phyloP scores from a whole-genome alignment of 64 coral and sea anemone genomes.

The Montipora efflorescens region DNA sequence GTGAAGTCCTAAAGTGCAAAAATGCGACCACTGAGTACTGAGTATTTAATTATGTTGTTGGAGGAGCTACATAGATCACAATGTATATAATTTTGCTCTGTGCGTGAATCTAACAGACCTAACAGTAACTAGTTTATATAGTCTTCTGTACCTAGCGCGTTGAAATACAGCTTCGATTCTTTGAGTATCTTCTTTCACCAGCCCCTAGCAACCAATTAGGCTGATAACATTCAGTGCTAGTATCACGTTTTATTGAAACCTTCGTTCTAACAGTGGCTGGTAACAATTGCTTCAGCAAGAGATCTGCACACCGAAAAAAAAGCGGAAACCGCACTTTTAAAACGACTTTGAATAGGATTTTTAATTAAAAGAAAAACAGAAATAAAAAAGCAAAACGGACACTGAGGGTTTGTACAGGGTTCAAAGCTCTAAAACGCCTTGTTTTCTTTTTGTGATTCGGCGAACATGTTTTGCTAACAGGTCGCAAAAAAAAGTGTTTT shows the following conservation, averaged over 20 bases:
- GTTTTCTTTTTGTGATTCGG: not conserved
- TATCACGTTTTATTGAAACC: not conserved
- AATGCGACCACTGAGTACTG: not conserved
- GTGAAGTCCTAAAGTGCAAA: not conserved
- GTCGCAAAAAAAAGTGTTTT: not conserved
- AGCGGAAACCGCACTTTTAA: not conserved
- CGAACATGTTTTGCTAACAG: not conserved
- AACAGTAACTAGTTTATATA: too few relatives aligned
- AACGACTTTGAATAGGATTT: not conserved
- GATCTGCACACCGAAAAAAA: not conserved
- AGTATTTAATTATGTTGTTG: too few relatives aligned
- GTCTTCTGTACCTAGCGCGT: too few relatives aligned
- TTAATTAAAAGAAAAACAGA: not conserved
- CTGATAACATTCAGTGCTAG: not conserved
- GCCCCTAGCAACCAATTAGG: constrained; percentile 24
- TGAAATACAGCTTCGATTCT: not conserved
- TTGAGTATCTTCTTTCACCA: not conserved
- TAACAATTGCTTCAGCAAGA: not conserved
- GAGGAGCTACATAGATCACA: too few relatives aligned
- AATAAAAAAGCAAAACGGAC: not conserved
- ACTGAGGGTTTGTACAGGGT: not conserved
- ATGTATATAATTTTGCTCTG: too few relatives aligned
- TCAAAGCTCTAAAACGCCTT: not conserved
- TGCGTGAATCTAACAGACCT: too few relatives aligned
- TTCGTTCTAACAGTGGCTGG: not conserved